Conservation (phyloP, 1,140 invertebrate species). For the Pseudomyrmex gracilis region DNA sequence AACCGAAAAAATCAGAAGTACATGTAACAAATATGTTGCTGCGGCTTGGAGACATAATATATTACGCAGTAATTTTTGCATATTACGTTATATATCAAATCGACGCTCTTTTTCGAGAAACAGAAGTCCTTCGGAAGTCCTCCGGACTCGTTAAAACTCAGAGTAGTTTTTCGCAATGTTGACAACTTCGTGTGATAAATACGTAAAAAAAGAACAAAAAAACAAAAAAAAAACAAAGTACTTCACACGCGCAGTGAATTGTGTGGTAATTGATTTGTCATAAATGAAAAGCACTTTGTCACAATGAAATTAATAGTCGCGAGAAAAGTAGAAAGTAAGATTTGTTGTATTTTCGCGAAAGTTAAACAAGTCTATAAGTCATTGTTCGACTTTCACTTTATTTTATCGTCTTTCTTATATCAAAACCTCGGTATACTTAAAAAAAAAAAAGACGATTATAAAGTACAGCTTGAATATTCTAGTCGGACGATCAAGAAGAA, state of each 20-base stretch:
- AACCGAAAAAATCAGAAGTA: neutral
- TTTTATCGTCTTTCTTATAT: conserved; percentile 5
- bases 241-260: neutral
- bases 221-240: no score
- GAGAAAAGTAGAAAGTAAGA: conserved; percentile 1
- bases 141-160: no score
- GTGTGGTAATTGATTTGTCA: neutral
- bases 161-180: no score
- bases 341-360: conserved; percentile 1
- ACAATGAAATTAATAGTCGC: neutral
- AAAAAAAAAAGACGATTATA: no score
- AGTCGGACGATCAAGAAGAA: no score
- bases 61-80: neutral
- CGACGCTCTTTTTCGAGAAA: no score
- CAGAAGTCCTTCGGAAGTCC: no score
- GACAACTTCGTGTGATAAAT: no score
- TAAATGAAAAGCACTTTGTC: neutral
- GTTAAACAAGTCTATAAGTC: neutral
- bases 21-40: conserved; percentile 15
- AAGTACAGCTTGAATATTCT: no score
- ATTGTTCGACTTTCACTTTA: neutral
- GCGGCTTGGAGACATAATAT: conserved; percentile 1
- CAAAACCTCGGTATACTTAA: no score
- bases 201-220: no score
- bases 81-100: neutral